Evolutionary conservation across 1,140 invertebrate species (phyloP).

Genomic region (Caligus rogercresseyi): DNA sequence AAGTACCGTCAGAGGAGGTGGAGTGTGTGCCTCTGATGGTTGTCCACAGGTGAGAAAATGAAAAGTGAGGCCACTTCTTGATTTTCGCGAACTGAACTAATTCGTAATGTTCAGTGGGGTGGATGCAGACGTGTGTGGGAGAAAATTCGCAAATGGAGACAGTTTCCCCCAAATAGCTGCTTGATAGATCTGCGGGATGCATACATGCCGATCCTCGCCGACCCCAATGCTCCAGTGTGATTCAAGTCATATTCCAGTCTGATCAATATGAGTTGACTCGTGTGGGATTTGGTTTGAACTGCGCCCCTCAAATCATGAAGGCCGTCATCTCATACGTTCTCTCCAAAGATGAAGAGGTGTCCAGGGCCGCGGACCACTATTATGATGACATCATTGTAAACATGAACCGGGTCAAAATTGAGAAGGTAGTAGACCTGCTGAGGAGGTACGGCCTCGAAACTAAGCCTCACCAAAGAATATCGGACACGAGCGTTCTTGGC

Average conservation of each 20-base stretch:
- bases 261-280: not conserved
- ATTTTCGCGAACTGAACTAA: not conserved
- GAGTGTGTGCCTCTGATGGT: not conserved
- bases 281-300: not conserved
- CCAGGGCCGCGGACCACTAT: not conserved
- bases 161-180: not conserved
- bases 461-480: not conserved
- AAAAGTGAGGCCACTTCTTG: not conserved
- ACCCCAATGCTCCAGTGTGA: not conserved
- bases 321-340: not conserved
- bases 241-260: too few species aligned
- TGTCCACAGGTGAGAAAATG: not conserved
- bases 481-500: not conserved
- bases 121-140: not conserved
- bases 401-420: not conserved
- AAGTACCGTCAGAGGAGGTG: not conserved
- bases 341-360: not conserved
- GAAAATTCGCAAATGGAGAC: not conserved
- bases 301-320: not conserved
- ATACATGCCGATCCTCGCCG: not conserved
- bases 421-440: not conserved
- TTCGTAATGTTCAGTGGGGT: not conserved
- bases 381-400: not conserved
- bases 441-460: not conserved
- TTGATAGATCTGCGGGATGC: not conserved